Conservation (phyloP, 2,888 invertebrate genomes). For the Dione vanillae region DNA sequence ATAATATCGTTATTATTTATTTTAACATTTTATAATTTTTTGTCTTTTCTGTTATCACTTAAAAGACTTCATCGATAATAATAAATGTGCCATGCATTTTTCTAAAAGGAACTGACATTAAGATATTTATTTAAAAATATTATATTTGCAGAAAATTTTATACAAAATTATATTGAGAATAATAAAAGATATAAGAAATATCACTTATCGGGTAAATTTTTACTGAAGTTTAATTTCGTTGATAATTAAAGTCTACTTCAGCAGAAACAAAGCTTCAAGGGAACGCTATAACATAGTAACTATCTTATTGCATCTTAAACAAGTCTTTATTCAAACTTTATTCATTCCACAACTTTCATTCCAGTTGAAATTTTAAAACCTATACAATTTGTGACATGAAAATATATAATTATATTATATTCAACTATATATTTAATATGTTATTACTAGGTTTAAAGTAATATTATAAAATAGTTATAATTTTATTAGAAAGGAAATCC, state of each 20-base stretch:
- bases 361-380: no score
- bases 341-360: no score
- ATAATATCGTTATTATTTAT: not conserved
- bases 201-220: slow-evolving; percentile 4
- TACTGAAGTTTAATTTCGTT: slow-evolving; percentile 16
- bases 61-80: no score
- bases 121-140: no score
- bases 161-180: slow-evolving; percentile 2
- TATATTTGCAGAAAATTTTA: not conserved
- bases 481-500: no score
- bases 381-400: no score
- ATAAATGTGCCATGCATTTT: no score
- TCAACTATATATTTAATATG: no score
- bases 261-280: slow-evolving; percentile 13
- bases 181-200: not conserved
- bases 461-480: no score
- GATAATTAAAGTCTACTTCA: slow-evolving; percentile 9
- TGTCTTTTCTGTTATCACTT: not conserved
- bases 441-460: no score
- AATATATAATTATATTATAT: no score
- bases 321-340: not conserved
- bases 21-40: not conserved
- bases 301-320: not conserved
- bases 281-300: slow-evolving; percentile 5
- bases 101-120: no score